Evolutionary conservation across 2,888 invertebrate species (phyloP), one percentile per base, ranked within the genome.

Genomic region (Andrena camellia): DNA sequence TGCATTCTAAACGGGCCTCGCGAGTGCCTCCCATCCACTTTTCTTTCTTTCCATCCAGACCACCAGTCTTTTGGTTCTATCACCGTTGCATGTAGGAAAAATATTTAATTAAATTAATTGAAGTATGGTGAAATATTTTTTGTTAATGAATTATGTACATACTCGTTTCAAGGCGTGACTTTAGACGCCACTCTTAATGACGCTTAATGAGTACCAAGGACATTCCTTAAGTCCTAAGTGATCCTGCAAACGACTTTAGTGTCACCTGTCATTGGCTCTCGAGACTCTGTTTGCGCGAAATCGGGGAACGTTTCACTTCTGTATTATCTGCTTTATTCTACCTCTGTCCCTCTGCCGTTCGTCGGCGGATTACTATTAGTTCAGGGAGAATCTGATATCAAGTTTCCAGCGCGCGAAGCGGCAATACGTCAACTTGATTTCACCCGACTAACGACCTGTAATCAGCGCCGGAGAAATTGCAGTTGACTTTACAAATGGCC

Each of bases 401-500:
- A 66, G 35, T 54, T 62, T 48, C 60, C 48, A 52, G 50, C n/a
- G 35, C n/a, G 42, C 48, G 4, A 59, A 26, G 26, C 57, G 59
- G 60, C 59, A 60, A 70, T 80, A 62, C 54, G 71, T 81, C 63
- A 67, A 67, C 71, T 78, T 67, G 71, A 78, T 81, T 78, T 78
- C 78, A 62, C 67, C 26, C 13, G 17, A 62, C 26, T 62, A 70
- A 59, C 62, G 72, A 72, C 57, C 67, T 50, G 48, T 68, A 73
- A 79, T 81, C 79, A 64, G 63, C 63, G 68, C 50, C 57, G 35
- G 78, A 67, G 78, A 78, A 78, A 67, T 78, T 81, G 78, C 62
- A 68, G 67, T 63, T 72, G 78, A 72, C 48, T 78, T 81, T 79
- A 79, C 64, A 62, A 81, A 81, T 59, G 79, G 63, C 63, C 7